A percentile compares a stretch with the other conserved stretches of the same genome.
Conservation (phyloP, 2,888 invertebrate genomes). For the Cepaea hortensis region DNA sequence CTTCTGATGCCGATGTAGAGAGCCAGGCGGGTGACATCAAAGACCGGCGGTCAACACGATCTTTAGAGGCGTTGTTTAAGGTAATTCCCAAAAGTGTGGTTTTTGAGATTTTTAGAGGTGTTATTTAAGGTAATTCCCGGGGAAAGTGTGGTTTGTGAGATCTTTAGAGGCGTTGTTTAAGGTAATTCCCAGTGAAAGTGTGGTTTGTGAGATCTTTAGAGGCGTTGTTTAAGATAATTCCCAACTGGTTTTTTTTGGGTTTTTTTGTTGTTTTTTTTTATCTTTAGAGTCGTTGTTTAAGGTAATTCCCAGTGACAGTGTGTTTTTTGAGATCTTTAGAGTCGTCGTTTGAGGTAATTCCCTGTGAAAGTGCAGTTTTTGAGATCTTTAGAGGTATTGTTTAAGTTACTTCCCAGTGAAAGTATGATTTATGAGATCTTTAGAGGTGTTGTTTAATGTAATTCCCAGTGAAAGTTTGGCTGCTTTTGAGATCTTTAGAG, state of each 20-base stretch:
- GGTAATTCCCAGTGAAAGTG: background rate
- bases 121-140: conserved; percentile 56
- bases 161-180: conserved; percentile 56
- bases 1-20: conserved; percentile 32
- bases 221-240: conserved; percentile 56
- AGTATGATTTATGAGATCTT: conserved; percentile 53
- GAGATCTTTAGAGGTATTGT: too few relatives aligned
- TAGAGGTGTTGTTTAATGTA: conserved; percentile 69
- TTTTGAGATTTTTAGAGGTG: too few relatives aligned
- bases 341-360: conserved; percentile 55
- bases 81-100: background rate
- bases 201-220: too few relatives aligned
- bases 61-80: conserved; percentile 71
- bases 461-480: background rate
- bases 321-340: too few relatives aligned
- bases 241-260: background rate
- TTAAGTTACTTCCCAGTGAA: background rate
- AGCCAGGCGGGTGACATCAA: conserved; percentile 33
- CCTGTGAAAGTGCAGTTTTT: background rate
- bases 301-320: background rate
- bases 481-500: too few relatives aligned
- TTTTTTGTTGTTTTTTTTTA: too few relatives aligned
- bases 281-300: conserved; percentile 56
- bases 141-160: too few relatives aligned
- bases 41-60: conserved; percentile 63